These are phyloP conservation scores for Alfaro cultratus DNA, from an alignment of 2,797 vertebrate species.

Conservation along the genomic window DNA sequence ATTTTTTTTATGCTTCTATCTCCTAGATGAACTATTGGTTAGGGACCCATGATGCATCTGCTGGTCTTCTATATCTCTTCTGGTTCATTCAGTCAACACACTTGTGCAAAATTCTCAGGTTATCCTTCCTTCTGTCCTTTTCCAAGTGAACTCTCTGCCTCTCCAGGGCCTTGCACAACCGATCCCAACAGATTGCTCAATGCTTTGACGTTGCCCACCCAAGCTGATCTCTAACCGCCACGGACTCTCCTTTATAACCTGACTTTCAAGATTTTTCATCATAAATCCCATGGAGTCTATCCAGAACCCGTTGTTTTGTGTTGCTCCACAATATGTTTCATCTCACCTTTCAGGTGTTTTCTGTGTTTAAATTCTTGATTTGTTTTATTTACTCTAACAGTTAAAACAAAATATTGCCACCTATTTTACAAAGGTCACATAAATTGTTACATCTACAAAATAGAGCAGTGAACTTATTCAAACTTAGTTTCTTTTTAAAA, in stretches of 20 bases:
- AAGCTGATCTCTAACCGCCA: background rate
- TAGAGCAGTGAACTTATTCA: background rate
- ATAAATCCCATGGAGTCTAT: background rate
- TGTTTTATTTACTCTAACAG: background rate
- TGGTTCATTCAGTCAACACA: background rate
- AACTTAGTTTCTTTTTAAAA: background rate
- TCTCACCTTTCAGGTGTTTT: background rate
- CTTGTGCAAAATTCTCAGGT: background rate
- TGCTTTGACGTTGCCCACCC: background rate
- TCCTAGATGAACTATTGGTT: background rate
- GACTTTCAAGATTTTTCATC: conserved; percentile 6
- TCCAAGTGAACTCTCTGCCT: background rate
- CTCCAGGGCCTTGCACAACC: background rate
- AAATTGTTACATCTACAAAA: background rate
- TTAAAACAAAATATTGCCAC: background rate
- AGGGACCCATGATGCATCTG: background rate
- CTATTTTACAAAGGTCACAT: background rate
- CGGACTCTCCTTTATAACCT: background rate
- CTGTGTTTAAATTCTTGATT: background rate
- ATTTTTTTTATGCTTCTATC: background rate
- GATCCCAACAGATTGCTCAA: conserved; percentile 9
- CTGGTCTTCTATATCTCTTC: background rate
- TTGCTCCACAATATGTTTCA: background rate
- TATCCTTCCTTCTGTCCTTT: background rate
- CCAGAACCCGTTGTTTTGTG: background rate